These are phyloP conservation scores for Drepana arcuata DNA, from an alignment of 1,140 invertebrate genomes.

Conservation along the genomic window DNA sequence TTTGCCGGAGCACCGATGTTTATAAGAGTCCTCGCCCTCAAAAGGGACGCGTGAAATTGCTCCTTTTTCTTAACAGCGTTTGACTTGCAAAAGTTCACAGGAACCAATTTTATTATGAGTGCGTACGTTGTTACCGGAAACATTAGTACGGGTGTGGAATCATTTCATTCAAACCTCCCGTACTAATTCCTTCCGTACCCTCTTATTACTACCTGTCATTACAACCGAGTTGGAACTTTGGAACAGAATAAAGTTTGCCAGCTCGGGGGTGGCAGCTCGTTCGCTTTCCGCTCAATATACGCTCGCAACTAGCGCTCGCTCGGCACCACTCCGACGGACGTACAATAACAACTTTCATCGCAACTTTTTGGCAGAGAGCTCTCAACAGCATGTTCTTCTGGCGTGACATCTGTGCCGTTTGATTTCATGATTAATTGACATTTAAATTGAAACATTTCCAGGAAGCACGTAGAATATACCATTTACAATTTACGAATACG, in stretches of 20 bases:
- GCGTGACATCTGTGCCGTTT: conserved; percentile 5
- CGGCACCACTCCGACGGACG: conserved; percentile 6
- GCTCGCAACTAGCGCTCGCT: conserved; percentile 8
- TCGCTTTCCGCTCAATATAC: conserved; percentile 30
- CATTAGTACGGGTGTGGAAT: too few relatives aligned
- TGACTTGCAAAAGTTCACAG: conserved; percentile 15
- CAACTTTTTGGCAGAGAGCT: conserved; percentile 26
- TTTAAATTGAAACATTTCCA: too few relatives aligned
- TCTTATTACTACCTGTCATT: conserved; percentile 3
- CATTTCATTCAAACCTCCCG: too few relatives aligned
- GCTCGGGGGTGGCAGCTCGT: conserved; percentile 3
- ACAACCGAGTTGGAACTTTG: conserved; percentile 4
- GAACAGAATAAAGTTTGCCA: conserved; percentile 15
- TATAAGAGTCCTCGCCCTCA: conserved; percentile 26
- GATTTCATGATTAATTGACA: conserved; percentile 13
- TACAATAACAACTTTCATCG: conserved; percentile 25
- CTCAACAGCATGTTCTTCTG: conserved; percentile 6
- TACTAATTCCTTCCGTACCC: too few relatives aligned
- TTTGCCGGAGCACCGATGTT: conserved; percentile 26
- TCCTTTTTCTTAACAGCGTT: conserved; percentile 22
- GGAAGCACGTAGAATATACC: too few relatives aligned
- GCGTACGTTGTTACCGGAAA: too few relatives aligned
- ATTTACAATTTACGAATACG: too few relatives aligned
- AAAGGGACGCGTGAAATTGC: conserved; percentile 27
- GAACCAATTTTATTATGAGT: too few relatives aligned